Conservation (phyloP, 2,113 vertebrate species). For the Coreoperca whiteheadi region DNA sequence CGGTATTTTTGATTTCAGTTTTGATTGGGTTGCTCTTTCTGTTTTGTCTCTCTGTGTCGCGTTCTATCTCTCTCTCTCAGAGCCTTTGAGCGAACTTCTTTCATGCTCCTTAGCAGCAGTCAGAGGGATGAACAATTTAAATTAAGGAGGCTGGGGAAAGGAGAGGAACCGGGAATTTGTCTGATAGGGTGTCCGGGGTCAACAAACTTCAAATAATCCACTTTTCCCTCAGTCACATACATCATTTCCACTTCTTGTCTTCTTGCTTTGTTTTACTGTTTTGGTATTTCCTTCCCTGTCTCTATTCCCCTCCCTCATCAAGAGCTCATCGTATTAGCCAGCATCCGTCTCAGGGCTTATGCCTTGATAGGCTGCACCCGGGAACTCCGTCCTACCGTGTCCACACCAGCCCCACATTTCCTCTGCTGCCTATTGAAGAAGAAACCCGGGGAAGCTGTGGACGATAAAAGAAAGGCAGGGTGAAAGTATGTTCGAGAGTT, state of each 20-base stretch:
- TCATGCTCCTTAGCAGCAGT: constrained; percentile 59
- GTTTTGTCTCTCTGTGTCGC: constrained; percentile 16
- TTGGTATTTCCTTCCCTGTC: constrained; percentile 5
- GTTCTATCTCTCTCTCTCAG: constrained; percentile 25
- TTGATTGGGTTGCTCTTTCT: constrained; percentile 39
- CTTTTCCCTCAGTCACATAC: constrained; percentile 43
- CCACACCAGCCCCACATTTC: constrained; percentile 15
- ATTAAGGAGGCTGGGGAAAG: constrained; percentile 53
- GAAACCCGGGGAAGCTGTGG: background rate
- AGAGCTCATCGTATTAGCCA: constrained; percentile 7
- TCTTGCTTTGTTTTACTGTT: background rate
- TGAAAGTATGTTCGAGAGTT: constrained; percentile 30
- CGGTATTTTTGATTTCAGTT: constrained; percentile 64
- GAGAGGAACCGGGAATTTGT: constrained; percentile 54
- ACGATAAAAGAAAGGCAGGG: background rate
- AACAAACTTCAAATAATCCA: constrained; percentile 60
- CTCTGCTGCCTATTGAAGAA: constrained; percentile 1
- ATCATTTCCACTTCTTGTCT: constrained; percentile 17
- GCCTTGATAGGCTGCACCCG: constrained; percentile 7
- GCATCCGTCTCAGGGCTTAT: constrained; percentile 14
- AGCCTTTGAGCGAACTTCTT: constrained; percentile 60
- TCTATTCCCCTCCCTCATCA: constrained; percentile 16
- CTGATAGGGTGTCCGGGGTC: constrained; percentile 54
- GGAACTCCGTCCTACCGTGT: background rate
- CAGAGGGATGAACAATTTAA: constrained; percentile 61